Evolutionary conservation across 37 sponge, comb jelly and placozoan species (phyloP).

Genomic region (Spongilla lacustris): DNA sequence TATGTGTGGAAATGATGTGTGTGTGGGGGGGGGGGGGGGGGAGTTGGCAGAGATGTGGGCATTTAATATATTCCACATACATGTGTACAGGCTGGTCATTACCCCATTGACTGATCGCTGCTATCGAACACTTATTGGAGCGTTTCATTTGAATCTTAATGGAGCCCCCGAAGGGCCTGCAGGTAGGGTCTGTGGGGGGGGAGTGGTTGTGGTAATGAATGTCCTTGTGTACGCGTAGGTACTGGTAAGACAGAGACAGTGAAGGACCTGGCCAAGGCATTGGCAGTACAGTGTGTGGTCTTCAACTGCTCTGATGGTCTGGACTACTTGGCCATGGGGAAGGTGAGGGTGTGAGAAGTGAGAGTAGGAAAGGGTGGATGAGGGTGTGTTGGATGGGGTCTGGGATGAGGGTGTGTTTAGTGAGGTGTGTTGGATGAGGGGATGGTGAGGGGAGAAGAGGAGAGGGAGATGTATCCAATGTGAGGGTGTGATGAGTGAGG

Average conservation of each 20-base stretch:
- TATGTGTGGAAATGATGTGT: neutral
- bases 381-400: neutral
- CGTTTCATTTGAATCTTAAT: slow-evolving; percentile 94
- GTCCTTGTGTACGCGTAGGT: neutral
- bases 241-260: slow-evolving; percentile 65
- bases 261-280: slow-evolving; percentile 92
- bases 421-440: neutral
- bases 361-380: neutral
- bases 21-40: too few relatives aligned
- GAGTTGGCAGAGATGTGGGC: too few relatives aligned
- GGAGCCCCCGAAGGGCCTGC: slow-evolving; percentile 99
- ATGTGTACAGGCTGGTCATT: slow-evolving; percentile 85
- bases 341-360: slow-evolving; percentile 32
- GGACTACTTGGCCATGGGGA: slow-evolving; percentile 99
- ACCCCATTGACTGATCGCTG: slow-evolving; percentile 99
- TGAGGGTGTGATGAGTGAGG: neutral
- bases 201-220: neutral
- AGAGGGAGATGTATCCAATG: too few relatives aligned
- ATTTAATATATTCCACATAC: neutral
- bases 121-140: slow-evolving; percentile 99
- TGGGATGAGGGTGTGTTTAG: neutral
- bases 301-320: slow-evolving; percentile 99
- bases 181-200: slow-evolving; percentile 76
- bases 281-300: slow-evolving; percentile 98
- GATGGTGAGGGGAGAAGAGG: too few relatives aligned